Percentiles rank a stretch among this genome's conserved stretches.
Conservation (phyloP, 2,888 invertebrate species). For the Perizoma flavofasciatum region DNA sequence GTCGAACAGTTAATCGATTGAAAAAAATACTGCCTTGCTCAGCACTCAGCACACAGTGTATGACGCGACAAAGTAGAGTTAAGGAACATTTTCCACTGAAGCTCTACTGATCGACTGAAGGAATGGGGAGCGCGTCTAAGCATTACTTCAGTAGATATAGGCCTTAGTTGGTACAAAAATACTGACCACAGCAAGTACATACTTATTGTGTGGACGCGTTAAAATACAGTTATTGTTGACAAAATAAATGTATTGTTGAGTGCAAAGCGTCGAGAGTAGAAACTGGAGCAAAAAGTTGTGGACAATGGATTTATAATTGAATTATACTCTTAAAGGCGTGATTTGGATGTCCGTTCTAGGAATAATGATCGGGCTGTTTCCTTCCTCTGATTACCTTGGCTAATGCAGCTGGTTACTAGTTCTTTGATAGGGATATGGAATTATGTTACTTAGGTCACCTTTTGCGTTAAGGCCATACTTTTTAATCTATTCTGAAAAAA, state of each 20-base stretch:
- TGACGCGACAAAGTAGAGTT: background rate
- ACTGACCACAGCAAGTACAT: conserved; percentile 50
- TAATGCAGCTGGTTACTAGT: conserved; percentile 28
- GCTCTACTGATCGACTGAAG: background rate
- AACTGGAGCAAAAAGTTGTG: conserved; percentile 44
- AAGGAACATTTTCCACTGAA: background rate
- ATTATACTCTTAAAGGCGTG: conserved; percentile 61
- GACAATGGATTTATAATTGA: conserved; percentile 72
- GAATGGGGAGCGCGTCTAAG: too few relatives aligned
- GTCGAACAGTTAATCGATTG: conserved; percentile 67
- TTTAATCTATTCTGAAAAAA: too few relatives aligned
- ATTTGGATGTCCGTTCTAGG: conserved; percentile 34
- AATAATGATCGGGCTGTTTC: conserved; percentile 16
- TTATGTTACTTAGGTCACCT: too few relatives aligned
- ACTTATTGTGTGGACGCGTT: conserved; percentile 46
- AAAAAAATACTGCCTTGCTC: conserved; percentile 29
- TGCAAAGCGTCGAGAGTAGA: conserved; percentile 64
- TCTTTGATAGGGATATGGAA: too few relatives aligned
- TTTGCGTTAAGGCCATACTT: too few relatives aligned
- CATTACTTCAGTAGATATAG: background rate
- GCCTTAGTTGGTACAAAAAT: conserved; percentile 50
- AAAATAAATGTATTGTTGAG: conserved; percentile 74
- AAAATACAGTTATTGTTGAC: conserved; percentile 79
- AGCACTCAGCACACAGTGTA: background rate
- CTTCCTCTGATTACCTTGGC: conserved; percentile 15